Evolutionary conservation across 2,888 invertebrate genomes (phyloP).

Genomic region (Nomada fucata): DNA sequence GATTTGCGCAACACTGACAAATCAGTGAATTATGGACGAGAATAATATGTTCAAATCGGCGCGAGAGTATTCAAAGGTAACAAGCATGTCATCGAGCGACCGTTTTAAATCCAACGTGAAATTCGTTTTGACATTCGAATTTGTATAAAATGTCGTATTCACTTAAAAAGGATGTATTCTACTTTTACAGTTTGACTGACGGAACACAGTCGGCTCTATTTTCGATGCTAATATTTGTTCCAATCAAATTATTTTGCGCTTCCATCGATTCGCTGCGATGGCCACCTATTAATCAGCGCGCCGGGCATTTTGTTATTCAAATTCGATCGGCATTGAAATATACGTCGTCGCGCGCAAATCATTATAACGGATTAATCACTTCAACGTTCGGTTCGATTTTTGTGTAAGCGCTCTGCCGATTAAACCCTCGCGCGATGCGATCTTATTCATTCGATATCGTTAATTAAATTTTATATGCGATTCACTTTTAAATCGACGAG

Average conservation of each 20-base stretch:
- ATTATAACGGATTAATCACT: background rate
- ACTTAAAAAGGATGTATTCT: slow-evolving; percentile 49
- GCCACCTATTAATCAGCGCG: slow-evolving; percentile 2
- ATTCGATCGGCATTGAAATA: background rate
- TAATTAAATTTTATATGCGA: background rate
- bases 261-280: background rate
- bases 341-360: no score
- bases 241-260: slow-evolving; percentile 14
- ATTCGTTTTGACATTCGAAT: background rate
- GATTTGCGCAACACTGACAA: slow-evolving; percentile 20
- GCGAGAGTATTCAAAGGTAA: slow-evolving; percentile 10
- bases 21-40: slow-evolving; percentile 24
- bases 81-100: slow-evolving; percentile 11
- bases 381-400: background rate
- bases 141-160: slow-evolving; percentile 42
- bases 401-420: background rate
- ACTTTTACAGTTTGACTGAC: background rate
- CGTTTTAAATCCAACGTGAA: slow-evolving; percentile 11
- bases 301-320: background rate
- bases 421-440: background rate
- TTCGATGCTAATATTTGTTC: slow-evolving; percentile 36
- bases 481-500: background rate
- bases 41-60: slow-evolving; percentile 14
- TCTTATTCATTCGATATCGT: background rate
- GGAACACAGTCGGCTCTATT: slow-evolving; percentile 7